Conservation (phyloP, 2,113 vertebrate species). For the Rhombomys opimus region DNA sequence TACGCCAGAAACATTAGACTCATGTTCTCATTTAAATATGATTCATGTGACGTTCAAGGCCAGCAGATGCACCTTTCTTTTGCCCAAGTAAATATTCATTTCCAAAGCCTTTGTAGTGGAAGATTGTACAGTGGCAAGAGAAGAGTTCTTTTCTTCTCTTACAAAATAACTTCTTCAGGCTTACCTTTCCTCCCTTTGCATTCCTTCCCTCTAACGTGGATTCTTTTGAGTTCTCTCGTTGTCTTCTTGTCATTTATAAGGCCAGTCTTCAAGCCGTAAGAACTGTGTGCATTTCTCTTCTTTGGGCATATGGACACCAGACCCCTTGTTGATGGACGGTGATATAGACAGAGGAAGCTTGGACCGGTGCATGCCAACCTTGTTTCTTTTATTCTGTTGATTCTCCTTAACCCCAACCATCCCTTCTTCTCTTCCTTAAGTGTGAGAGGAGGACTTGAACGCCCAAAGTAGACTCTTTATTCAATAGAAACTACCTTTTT, state of each 20-base stretch:
- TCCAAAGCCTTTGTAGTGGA: constrained; percentile 71
- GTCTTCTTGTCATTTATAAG: background rate
- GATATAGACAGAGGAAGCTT: background rate
- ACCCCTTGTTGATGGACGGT: rapidly evolving
- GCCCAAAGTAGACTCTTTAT: background rate
- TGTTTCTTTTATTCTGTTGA: background rate
- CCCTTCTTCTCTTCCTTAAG: background rate
- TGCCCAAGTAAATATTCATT: constrained; percentile 71
- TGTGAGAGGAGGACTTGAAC: background rate
- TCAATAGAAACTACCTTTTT: background rate
- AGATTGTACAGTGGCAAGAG: background rate
- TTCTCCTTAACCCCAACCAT: background rate
- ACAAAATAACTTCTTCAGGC: background rate
- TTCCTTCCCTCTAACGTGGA: background rate
- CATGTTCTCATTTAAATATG: background rate
- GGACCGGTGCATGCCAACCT: rapidly evolving
- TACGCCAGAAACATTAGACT: constrained; percentile 3
- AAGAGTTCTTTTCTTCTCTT: background rate
- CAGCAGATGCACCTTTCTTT: constrained; percentile 62
- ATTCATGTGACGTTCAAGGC: background rate
- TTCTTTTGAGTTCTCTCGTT: background rate
- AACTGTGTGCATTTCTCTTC: background rate
- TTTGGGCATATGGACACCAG: background rate
- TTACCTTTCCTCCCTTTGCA: background rate
- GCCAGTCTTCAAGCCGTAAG: background rate